Percentiles rank a stretch among this genome's conserved stretches.
Evolutionary conservation across 2,888 invertebrate species (phyloP).

Genomic region (Ectemnius continuus): DNA sequence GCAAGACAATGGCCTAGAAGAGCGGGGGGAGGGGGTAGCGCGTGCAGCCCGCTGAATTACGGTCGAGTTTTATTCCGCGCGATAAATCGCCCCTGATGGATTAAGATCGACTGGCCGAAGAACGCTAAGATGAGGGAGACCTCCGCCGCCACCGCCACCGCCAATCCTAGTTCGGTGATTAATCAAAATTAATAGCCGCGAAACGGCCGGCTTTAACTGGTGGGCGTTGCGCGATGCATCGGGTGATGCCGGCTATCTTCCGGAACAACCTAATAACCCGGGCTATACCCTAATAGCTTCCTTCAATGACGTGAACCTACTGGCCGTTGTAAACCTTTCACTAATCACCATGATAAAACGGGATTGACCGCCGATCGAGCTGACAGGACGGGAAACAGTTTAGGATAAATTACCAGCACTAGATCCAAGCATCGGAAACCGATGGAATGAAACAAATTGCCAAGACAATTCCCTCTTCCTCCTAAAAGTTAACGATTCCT

Average conservation of each 20-base stretch:
- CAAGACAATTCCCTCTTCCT: too few species aligned
- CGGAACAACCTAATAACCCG: conserved; percentile 8
- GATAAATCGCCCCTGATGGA: conserved; percentile 50
- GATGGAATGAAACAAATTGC: too few species aligned
- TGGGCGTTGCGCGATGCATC: background rate
- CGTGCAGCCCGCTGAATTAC: conserved; percentile 43
- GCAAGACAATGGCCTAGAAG: conserved; percentile 42
- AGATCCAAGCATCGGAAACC: too few species aligned
- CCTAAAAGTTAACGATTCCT: too few species aligned
- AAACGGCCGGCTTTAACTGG: conserved; percentile 10
- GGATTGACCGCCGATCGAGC: too few species aligned
- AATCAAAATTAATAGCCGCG: conserved; percentile 47
- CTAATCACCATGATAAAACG: background rate
- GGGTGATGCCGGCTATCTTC: background rate
- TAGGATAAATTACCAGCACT: too few species aligned
- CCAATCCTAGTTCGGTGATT: conserved; percentile 45
- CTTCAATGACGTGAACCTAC: background rate
- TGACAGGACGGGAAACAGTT: too few species aligned
- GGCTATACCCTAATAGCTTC: background rate
- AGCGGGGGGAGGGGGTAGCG: conserved; percentile 10
- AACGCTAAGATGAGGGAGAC: conserved; percentile 10
- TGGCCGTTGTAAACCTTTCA: background rate
- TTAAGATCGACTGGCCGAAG: conserved; percentile 37
- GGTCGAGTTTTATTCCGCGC: conserved; percentile 47
- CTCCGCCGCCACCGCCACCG: conserved; percentile 5